A percentile compares a stretch with the other conserved stretches of the same genome.
phyloP scores from a whole-genome alignment of 2,888 invertebrate genomes.

The Eupithecia subfuscata region DNA sequence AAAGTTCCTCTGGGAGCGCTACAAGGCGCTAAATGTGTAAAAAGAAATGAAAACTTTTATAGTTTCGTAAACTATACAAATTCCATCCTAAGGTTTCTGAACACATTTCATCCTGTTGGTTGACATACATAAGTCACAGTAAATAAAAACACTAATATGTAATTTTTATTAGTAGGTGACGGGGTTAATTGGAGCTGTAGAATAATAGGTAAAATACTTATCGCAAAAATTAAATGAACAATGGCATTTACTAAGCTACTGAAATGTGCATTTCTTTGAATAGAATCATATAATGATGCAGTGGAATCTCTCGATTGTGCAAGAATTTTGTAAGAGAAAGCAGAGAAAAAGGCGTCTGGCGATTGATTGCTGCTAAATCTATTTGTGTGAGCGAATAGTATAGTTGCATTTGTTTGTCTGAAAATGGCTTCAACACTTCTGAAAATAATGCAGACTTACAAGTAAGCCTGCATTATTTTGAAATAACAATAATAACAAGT shows the following conservation, averaged over 20 bases:
- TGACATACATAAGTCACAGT: too few species aligned
- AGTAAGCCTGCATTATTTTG: too few species aligned
- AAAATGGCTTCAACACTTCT: neutral
- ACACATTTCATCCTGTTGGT: too few species aligned
- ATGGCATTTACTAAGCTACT: neutral
- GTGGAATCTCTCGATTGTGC: slow-evolving; percentile 2
- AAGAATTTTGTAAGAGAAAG: slow-evolving; percentile 5
- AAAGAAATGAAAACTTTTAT: neutral
- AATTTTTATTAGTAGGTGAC: neutral
- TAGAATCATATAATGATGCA: neutral
- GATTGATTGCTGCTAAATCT: neutral
- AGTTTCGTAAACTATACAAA: neutral
- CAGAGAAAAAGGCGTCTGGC: neutral
- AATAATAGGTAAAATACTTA: neutral
- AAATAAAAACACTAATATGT: too few species aligned
- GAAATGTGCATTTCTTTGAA: neutral
- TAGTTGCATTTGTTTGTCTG: neutral
- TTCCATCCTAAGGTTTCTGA: neutral
- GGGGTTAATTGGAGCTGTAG: neutral
- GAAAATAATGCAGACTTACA: neutral
- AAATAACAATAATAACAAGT: too few species aligned
- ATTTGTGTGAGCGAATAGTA: neutral
- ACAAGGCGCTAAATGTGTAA: neutral
- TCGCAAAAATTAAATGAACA: neutral
- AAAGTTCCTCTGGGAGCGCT: neutral